A percentile compares a stretch with the other conserved stretches of the same genome.
Conservation (phyloP, 2,888 invertebrate genomes). For the Archaeoteleia sp. region DNA sequence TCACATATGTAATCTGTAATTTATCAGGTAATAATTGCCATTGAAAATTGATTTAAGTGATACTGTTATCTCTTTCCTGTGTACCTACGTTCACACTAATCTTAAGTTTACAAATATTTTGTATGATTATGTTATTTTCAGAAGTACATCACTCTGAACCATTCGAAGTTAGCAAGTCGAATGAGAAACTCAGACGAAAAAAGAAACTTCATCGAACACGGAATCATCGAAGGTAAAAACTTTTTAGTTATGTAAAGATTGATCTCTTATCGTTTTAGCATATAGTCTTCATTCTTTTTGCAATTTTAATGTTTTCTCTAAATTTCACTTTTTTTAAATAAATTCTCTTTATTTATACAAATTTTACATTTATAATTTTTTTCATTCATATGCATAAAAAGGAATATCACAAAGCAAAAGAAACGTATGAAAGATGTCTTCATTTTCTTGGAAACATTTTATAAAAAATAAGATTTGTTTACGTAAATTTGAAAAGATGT, state of each 20-base stretch:
- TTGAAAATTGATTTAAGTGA: too few species aligned
- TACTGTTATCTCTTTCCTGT: too few species aligned
- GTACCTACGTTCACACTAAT: too few species aligned
- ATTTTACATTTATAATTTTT: background rate
- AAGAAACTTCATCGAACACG: slow-evolving; percentile 57
- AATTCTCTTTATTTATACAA: background rate
- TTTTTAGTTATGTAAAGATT: slow-evolving; percentile 13
- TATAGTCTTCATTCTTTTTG: too few species aligned
- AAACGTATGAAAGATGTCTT: background rate
- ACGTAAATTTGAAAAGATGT: background rate
- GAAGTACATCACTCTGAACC: slow-evolving; percentile 60
- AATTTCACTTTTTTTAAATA: background rate
- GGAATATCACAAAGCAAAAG: too few species aligned
- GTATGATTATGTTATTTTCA: slow-evolving; percentile 44
- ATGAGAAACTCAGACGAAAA: slow-evolving; percentile 58
- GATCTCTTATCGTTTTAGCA: background rate
- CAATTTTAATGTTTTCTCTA: background rate
- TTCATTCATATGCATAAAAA: too few species aligned
- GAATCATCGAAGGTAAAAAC: slow-evolving; percentile 56
- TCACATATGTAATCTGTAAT: too few species aligned
- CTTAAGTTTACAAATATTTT: too few species aligned
- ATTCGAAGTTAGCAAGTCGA: slow-evolving; percentile 60
- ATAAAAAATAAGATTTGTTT: background rate
- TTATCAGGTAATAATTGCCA: too few species aligned
- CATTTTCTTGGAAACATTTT: background rate